A percentile compares a stretch with the other conserved stretches of the same genome.
phyloP scores from a whole-genome alignment of 2,113 vertebrate genomes.

The Tachysurus vachellii region DNA sequence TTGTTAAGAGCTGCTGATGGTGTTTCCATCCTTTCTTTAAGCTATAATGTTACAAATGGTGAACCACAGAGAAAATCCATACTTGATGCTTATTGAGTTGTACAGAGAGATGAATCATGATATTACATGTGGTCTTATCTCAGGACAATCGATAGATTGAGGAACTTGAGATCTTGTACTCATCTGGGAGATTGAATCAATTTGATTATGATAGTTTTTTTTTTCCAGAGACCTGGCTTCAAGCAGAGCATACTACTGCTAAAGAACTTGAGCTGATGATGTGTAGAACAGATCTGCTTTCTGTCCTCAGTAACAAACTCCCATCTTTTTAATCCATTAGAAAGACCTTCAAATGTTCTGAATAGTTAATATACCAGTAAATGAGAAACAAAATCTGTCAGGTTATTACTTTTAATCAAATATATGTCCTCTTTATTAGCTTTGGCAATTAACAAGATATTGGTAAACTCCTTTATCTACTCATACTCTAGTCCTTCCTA shows the following conservation, averaged over 20 bases:
- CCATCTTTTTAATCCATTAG: background rate
- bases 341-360: background rate
- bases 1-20: background rate
- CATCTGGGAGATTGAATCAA: conserved; percentile 46
- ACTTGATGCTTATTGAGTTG: background rate
- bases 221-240: conserved; percentile 34
- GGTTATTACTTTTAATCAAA: background rate
- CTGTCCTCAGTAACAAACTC: background rate
- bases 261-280: conserved; percentile 62
- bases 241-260: conserved; percentile 49
- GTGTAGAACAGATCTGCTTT: conserved; percentile 56
- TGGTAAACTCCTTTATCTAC: background rate
- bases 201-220: conserved; percentile 52
- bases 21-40: background rate
- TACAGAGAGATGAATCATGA: background rate
- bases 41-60: conserved; percentile 1
- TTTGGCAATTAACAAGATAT: background rate
- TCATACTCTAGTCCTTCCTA: background rate
- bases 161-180: conserved; percentile 41
- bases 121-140: background rate
- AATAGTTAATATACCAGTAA: conserved; percentile 9
- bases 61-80: conserved; percentile 6
- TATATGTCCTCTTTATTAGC: background rate
- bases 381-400: background rate
- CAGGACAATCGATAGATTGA: conserved; percentile 37